phyloP scores from a whole-genome alignment of 2,888 invertebrate genomes.

The Cynaeus angustus region DNA sequence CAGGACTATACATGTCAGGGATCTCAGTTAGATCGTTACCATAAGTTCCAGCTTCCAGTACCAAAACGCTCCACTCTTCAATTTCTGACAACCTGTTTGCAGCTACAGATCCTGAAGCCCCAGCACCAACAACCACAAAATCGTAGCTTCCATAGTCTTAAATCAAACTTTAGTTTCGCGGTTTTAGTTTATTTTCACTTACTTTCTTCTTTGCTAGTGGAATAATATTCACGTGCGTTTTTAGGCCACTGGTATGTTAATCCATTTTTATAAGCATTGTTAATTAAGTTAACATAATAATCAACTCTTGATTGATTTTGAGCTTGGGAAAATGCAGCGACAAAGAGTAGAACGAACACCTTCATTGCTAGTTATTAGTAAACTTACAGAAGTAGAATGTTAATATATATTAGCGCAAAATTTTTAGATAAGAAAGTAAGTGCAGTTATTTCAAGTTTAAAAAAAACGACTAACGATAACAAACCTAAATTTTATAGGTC shows the following conservation, averaged over 20 bases:
- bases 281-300: slow-evolving; percentile 8
- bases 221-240: slow-evolving; percentile 16
- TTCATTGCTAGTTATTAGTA: too few relatives aligned
- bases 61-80: neutral
- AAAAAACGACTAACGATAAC: too few relatives aligned
- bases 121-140: neutral
- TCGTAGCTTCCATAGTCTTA: slow-evolving; percentile 5
- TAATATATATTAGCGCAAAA: too few relatives aligned
- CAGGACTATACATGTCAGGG: neutral
- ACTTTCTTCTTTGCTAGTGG: neutral
- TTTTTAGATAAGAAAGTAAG: too few relatives aligned
- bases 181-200: neutral
- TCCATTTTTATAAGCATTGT: neutral
- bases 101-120: neutral
- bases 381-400: too few relatives aligned
- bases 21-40: slow-evolving; percentile 2
- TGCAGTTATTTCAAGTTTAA: too few relatives aligned
- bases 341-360: too few relatives aligned
- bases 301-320: neutral
- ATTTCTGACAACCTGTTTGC: neutral
- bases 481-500: too few relatives aligned
- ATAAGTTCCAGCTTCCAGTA: slow-evolving; percentile 5
- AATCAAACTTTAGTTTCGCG: neutral
- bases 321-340: too few relatives aligned
- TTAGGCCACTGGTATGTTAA: slow-evolving; percentile 12